Base-by-base conservation (phyloP, 2,797 vertebrate genomes). In the Percopsis omiscomaycus region DNA sequence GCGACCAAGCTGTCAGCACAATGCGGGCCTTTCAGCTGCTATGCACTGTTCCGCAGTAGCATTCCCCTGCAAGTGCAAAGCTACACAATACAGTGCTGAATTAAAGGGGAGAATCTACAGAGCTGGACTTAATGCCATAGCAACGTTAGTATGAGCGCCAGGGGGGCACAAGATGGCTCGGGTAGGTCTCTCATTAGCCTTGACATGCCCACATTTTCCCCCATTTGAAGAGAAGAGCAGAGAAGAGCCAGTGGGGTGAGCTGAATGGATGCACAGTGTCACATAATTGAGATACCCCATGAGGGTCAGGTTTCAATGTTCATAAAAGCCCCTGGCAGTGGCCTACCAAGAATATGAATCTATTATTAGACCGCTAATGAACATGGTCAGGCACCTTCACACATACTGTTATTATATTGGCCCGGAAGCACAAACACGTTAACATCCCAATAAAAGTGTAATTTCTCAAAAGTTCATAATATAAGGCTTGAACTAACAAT, bases 311-410 rank as follows among this genome's bases (percentile, higher is more conserved):
- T 93, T 92, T 91, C 91, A 90, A 56, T 30, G 67, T 62, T 78
- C 77, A 66, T 45, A n/a, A 59, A 73, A 79, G 75, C 55, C 69
- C 37, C 70, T 61, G 66, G 79, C 75, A 67, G 70, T 55, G 52
- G 74, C 70, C 81, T 70, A 83, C 76, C 86, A 80, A 84, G 85
- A 91, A 89, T 89, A 86, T 78, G 54, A 69, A 56, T 71, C 90
- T 93, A 93, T 92, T 84, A 82, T 89, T 93, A 92, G 92, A 74
- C 68, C 54, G 63, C 74, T 75, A 77, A 85, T 84, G 55, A 87
- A 78, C 71, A 68, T 68, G 54, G 69, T 73, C 70, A 71, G 73
- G 79, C 68, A 58, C 76, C 71, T 74, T 79, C 54, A 77, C 66
- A 77, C 70, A 81, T 67, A 71, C 42, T 29, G 0, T 44, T 61